Evolutionary conservation across 1,140 invertebrate genomes (phyloP).

Genomic region (Diabrotica undecimpunctata): DNA sequence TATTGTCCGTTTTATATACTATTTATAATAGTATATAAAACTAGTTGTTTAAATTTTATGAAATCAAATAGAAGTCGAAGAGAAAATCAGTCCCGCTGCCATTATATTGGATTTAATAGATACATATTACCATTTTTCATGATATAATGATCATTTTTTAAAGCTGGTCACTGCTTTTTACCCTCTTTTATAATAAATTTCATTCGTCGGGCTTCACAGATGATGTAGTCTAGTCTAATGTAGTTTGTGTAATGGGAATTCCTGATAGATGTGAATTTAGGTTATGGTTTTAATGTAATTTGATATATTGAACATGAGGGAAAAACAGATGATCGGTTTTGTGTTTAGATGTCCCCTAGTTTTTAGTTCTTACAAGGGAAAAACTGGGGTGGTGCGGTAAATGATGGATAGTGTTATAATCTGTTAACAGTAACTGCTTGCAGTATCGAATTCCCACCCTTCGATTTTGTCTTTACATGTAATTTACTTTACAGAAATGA

Average conservation of each 20-base stretch:
- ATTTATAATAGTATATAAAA: too few species aligned
- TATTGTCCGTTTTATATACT: too few species aligned
- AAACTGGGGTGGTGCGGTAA: background rate
- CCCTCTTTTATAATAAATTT: background rate
- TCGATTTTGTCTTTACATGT: background rate
- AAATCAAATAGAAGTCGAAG: too few species aligned
- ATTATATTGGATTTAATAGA: too few species aligned
- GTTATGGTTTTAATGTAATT: background rate
- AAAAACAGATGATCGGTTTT: slow-evolving; percentile 1
- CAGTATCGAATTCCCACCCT: background rate
- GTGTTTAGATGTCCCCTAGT: background rate
- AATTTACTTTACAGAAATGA: background rate
- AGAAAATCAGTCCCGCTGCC: too few species aligned
- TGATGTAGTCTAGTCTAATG: background rate
- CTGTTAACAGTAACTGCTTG: background rate
- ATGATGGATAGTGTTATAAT: slow-evolving; percentile 6
- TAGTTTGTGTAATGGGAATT: too few species aligned
- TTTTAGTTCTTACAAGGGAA: background rate
- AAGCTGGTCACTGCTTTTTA: background rate
- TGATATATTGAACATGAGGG: slow-evolving; percentile 2
- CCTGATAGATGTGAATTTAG: background rate
- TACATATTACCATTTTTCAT: too few species aligned
- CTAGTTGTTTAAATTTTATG: too few species aligned
- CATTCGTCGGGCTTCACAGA: background rate
- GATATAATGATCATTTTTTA: too few species aligned